Evolutionary conservation across 2,797 vertebrate genomes (phyloP).

Genomic region (Carapus acus): DNA sequence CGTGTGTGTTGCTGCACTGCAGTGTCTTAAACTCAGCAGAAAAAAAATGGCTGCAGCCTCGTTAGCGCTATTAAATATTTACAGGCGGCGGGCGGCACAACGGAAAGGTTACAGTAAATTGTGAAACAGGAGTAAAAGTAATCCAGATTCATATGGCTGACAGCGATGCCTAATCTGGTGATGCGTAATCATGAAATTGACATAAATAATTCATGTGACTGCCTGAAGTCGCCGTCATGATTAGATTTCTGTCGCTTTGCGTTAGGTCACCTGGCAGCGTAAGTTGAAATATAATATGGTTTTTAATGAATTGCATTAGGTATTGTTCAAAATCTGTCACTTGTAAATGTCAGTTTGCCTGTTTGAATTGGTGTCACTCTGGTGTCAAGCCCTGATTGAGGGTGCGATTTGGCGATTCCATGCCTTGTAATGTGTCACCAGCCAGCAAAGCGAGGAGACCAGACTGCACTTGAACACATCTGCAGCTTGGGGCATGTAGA

Average conservation of each 20-base stretch:
- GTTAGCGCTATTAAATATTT: constrained; percentile 12
- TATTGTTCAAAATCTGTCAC: constrained; percentile 6
- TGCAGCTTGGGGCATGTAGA: neutral
- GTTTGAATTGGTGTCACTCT: too few relatives aligned
- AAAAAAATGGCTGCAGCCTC: neutral
- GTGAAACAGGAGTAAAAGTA: constrained; percentile 3
- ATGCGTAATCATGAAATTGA: constrained; percentile 20
- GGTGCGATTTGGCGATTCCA: too few relatives aligned
- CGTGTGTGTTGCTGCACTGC: neutral
- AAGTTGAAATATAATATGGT: constrained; percentile 13
- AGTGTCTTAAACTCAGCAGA: neutral
- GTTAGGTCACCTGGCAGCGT: constrained; percentile 4
- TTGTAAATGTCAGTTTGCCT: constrained; percentile 22
- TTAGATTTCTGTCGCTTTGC: constrained; percentile 36
- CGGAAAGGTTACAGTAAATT: neutral
- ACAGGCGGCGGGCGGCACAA: too few relatives aligned
- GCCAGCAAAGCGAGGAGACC: too few relatives aligned
- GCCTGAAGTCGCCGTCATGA: constrained; percentile 16
- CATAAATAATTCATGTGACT: constrained; percentile 26
- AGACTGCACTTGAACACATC: constrained; percentile 1
- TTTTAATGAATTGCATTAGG: constrained; percentile 6
- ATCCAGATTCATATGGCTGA: constrained; percentile 25
- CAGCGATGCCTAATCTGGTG: constrained; percentile 25
- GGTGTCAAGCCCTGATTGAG: too few relatives aligned
- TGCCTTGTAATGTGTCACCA: constrained; percentile 20